Conservation (phyloP, 1,140 invertebrate genomes). For the Maniola jurtina region DNA sequence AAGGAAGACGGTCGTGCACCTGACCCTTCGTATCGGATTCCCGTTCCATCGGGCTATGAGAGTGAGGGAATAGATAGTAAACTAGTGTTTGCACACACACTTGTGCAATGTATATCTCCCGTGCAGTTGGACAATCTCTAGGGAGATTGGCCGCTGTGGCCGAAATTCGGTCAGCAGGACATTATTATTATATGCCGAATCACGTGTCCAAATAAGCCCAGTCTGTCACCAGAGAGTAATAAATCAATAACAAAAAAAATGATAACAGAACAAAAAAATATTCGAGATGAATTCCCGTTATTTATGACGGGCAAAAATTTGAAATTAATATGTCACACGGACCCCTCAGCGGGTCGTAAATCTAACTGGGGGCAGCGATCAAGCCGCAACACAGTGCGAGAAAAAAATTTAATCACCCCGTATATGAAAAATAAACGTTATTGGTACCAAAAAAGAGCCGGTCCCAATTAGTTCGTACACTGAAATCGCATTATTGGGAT, state of each 20-base stretch:
- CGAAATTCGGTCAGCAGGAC: too few relatives aligned
- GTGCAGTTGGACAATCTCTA: too few relatives aligned
- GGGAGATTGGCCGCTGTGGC: too few relatives aligned
- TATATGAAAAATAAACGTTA: conserved; percentile 42
- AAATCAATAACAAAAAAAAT: conserved; percentile 1
- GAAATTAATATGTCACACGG: conserved; percentile 10
- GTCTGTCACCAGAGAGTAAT: not conserved
- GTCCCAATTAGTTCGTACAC: conserved; percentile 57
- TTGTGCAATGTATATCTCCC: too few relatives aligned
- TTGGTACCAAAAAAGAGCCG: conserved; percentile 36
- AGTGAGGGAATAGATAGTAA: too few relatives aligned
- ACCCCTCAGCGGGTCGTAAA: conserved; percentile 11
- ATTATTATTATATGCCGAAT: too few relatives aligned
- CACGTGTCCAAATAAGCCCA: too few relatives aligned
- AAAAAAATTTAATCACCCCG: conserved; percentile 28
- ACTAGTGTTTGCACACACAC: too few relatives aligned
- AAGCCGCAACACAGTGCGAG: conserved; percentile 12
- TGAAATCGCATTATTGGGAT: conserved; percentile 58
- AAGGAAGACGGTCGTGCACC: too few relatives aligned
- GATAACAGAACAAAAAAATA: not conserved
- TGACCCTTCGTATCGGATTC: too few relatives aligned
- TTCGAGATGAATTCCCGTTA: conserved; percentile 2
- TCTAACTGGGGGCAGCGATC: conserved; percentile 6
- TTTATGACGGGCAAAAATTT: conserved; percentile 5
- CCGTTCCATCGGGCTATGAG: too few relatives aligned